These are phyloP conservation scores for Setipinna tenuifilis DNA, from an alignment of 2,797 vertebrate genomes.

Conservation along the genomic window DNA sequence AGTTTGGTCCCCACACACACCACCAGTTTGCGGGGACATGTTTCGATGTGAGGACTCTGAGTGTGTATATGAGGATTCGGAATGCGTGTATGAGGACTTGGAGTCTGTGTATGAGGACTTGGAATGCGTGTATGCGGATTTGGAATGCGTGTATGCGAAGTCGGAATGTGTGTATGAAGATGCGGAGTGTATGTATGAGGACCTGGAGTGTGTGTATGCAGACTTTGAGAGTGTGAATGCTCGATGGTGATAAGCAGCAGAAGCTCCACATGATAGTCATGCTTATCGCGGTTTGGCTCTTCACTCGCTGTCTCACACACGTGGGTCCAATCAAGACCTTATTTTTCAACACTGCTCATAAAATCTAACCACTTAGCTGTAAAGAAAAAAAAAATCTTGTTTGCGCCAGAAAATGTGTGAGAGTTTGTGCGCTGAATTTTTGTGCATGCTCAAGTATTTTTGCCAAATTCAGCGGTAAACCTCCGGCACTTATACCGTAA, in stretches of 20 bases:
- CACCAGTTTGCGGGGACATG: background rate
- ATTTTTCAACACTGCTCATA: conserved; percentile 10
- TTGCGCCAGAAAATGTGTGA: conserved; percentile 3
- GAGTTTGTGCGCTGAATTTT: background rate
- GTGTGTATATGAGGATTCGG: too few relatives aligned
- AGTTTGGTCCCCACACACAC: background rate
- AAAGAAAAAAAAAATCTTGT: background rate
- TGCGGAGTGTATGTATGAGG: too few relatives aligned
- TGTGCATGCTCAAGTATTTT: background rate
- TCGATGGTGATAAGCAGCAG: background rate
- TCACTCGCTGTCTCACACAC: background rate
- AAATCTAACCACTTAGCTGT: background rate
- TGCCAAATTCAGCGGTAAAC: background rate
- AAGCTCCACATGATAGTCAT: background rate
- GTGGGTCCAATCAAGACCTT: conserved; percentile 9
- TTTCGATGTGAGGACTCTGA: background rate
- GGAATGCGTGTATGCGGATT: too few relatives aligned
- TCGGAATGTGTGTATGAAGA: too few relatives aligned
- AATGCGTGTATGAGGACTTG: too few relatives aligned
- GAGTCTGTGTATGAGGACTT: too few relatives aligned
- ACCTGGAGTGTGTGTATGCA: background rate
- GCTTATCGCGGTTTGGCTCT: background rate
- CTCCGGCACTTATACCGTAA: background rate
- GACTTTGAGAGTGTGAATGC: background rate
- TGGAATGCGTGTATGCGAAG: too few relatives aligned